phyloP scores from a whole-genome alignment of 2,113 vertebrate species.

The Paratilapia polleni region DNA sequence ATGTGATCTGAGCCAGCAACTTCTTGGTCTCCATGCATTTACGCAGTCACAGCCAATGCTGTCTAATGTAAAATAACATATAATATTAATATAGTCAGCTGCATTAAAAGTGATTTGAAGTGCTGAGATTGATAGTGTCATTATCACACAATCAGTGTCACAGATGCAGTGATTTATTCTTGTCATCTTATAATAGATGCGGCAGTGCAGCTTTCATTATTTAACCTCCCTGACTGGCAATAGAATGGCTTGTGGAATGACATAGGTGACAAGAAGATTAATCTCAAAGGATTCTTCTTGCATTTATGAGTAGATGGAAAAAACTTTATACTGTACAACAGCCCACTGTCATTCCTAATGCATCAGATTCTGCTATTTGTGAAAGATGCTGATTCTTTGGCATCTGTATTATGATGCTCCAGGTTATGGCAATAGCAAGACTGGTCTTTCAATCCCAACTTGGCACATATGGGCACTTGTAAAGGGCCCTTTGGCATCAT shows the following conservation, averaged over 20 bases:
- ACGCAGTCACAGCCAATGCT: neutral
- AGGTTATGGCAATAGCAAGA: too few species aligned
- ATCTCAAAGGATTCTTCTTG: neutral
- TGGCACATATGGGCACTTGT: neutral
- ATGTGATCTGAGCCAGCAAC: neutral
- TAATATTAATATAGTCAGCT: neutral
- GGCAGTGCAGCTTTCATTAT: slow-evolving; percentile 13
- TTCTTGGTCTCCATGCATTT: neutral
- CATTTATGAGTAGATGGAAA: neutral
- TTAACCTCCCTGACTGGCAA: neutral
- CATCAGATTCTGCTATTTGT: neutral
- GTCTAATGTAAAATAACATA: neutral
- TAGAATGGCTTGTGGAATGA: neutral
- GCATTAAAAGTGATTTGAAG: neutral
- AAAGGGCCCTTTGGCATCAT: neutral
- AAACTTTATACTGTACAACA: neutral
- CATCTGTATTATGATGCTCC: neutral
- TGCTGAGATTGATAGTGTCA: slow-evolving; percentile 1
- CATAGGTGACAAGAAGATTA: neutral
- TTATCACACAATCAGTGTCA: neutral
- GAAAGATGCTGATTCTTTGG: neutral
- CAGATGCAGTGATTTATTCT: slow-evolving; percentile 1
- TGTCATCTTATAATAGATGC: neutral
- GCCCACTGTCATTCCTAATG: neutral
- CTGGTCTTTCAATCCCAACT: neutral